Conservation (phyloP, 1,140 invertebrate species). For the Meloidogyne exigua region DNA sequence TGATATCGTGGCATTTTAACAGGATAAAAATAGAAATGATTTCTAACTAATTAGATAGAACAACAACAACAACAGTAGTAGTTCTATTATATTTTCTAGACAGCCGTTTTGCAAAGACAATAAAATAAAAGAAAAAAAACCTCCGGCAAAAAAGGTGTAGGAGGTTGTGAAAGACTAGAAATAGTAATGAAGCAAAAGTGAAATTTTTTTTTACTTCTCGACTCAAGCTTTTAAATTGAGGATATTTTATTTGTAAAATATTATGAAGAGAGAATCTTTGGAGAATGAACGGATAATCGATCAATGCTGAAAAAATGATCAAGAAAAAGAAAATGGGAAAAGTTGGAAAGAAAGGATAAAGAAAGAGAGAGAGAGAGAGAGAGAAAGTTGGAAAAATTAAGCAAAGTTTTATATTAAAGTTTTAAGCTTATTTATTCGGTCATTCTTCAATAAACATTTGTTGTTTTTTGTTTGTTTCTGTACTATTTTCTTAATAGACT, state of each 20-base stretch:
- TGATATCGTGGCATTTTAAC: conserved; percentile 50
- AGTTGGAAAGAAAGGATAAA: neutral
- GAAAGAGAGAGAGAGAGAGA: neutral
- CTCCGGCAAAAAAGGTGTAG: neutral
- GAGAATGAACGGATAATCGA: conserved; percentile 1
- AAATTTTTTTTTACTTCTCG: neutral
- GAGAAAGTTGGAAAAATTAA: neutral
- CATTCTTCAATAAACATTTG: neutral
- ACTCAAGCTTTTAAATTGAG: neutral
- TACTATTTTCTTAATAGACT: neutral
- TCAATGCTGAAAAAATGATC: neutral
- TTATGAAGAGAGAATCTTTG: neutral
- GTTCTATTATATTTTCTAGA: neutral
- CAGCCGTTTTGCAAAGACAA: neutral
- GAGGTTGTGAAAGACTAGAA: conserved; percentile 4
- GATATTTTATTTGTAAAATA: neutral
- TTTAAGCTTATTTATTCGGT: neutral
- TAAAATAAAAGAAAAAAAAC: neutral
- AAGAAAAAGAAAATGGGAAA: neutral
- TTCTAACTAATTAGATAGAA: neutral
- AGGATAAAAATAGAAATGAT: neutral
- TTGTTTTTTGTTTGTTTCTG: neutral
- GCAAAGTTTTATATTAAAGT: neutral
- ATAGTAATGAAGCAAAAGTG: neutral
- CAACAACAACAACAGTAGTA: neutral